These are phyloP conservation scores for Porphyrio hochstetteri DNA, from an alignment of 2,113 vertebrate species.

Conservation along the genomic window DNA sequence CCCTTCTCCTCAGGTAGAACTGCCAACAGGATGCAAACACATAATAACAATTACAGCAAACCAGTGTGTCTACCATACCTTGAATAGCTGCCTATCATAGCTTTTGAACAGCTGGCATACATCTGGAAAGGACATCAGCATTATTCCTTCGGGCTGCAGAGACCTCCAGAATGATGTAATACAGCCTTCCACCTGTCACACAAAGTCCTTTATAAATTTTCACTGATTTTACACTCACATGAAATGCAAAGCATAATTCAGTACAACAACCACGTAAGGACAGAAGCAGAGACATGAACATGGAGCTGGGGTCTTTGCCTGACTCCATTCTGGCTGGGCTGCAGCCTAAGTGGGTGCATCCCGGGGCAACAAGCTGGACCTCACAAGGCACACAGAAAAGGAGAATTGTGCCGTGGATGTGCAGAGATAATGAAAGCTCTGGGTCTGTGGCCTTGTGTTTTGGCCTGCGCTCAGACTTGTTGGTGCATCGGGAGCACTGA, in stretches of 20 bases:
- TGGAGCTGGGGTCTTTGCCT: background rate
- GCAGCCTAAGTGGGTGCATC: rapidly evolving
- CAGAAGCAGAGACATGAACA: background rate
- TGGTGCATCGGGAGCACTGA: background rate
- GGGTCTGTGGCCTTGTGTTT: background rate
- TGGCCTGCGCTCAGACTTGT: background rate
- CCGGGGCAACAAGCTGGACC: background rate
- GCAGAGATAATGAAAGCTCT: background rate
- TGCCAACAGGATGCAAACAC: background rate
- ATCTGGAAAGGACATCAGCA: conserved; percentile 64
- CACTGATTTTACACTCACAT: background rate
- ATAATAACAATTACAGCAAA: background rate
- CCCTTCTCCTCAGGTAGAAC: background rate
- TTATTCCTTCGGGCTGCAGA: conserved; percentile 56
- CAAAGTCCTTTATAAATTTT: background rate
- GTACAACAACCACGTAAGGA: background rate
- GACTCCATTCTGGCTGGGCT: background rate
- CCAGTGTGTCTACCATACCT: conserved; percentile 45
- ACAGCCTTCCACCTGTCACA: conserved; percentile 56
- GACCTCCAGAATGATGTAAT: conserved; percentile 75
- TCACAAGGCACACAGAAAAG: background rate
- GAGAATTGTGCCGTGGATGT: background rate
- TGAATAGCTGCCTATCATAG: conserved; percentile 69
- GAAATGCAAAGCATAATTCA: background rate
- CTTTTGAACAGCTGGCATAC: conserved; percentile 67